These are phyloP conservation scores for Numida meleagris DNA, from an alignment of 2,113 vertebrate species.

Conservation along the genomic window DNA sequence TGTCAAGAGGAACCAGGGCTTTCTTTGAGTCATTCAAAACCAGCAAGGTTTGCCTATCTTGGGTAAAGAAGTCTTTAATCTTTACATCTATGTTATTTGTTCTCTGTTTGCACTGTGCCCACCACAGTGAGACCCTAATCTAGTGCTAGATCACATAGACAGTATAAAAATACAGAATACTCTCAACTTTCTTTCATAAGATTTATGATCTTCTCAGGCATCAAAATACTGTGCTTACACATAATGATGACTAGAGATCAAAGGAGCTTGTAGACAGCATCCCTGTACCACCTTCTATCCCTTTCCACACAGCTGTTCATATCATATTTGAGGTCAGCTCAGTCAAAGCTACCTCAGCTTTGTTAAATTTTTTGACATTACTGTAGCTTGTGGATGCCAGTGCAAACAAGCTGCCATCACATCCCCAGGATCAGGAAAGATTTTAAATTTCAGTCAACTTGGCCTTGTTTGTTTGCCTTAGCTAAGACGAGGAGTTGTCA, in stretches of 20 bases:
- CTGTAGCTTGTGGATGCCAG: conserved; percentile 40
- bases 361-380: conserved; percentile 51
- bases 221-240: conserved; percentile 23
- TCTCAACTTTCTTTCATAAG: conserved; percentile 19
- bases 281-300: neutral
- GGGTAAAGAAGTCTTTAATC: conserved; percentile 43
- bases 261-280: neutral
- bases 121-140: conserved; percentile 26
- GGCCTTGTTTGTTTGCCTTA: conserved; percentile 67
- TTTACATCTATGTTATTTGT: conserved; percentile 14
- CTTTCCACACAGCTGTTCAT: conserved; percentile 22
- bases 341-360: conserved; percentile 41
- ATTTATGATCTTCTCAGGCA: conserved; percentile 12
- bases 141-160: neutral
- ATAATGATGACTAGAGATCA: conserved; percentile 60
- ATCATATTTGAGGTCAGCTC: conserved; percentile 58
- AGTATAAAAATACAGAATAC: neutral
- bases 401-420: conserved; percentile 59
- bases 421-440: conserved; percentile 35
- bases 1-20: neutral
- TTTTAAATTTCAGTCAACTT: conserved; percentile 66
- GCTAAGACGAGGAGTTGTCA: conserved; percentile 64
- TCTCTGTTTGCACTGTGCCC: conserved; percentile 16
- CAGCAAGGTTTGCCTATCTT: neutral
- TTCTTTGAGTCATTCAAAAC: neutral